These are phyloP conservation scores for Drosophila suboccidentalis DNA, from an alignment of 2,888 invertebrate genomes.

Conservation along the genomic window DNA sequence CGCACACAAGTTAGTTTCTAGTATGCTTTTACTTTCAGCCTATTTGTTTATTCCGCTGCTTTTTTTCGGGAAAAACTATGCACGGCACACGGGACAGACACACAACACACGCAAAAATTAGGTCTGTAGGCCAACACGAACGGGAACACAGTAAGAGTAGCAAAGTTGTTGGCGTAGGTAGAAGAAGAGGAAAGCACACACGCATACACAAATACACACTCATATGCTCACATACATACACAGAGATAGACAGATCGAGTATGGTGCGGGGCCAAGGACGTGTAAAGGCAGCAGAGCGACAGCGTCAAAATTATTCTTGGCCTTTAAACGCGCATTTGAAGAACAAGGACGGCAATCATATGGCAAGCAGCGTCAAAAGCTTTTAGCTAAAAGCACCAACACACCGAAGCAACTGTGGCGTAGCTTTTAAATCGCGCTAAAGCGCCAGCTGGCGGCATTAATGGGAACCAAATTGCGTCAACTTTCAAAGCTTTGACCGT, in stretches of 20 bases:
- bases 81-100: slow-evolving; percentile 65
- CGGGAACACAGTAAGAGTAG: slow-evolving; percentile 79
- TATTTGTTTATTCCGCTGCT: slow-evolving; percentile 61
- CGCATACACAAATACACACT: slow-evolving; percentile 35
- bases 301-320: slow-evolving; percentile 81
- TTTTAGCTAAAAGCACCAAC: slow-evolving; percentile 66
- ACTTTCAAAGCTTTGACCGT: slow-evolving; percentile 16
- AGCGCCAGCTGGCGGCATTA: slow-evolving; percentile 35
- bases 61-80: slow-evolving; percentile 78
- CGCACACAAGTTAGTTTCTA: slow-evolving; percentile 37
- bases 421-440: slow-evolving; percentile 9
- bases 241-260: slow-evolving; percentile 36
- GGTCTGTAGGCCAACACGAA: slow-evolving; percentile 81
- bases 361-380: slow-evolving; percentile 55
- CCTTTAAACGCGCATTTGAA: slow-evolving; percentile 84
- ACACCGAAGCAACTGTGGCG: slow-evolving; percentile 37
- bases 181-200: slow-evolving; percentile 73
- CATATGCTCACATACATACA: slow-evolving; percentile 16
- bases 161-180: slow-evolving; percentile 81
- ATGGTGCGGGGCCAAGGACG: slow-evolving; percentile 63
- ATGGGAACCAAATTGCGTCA: slow-evolving; percentile 14
- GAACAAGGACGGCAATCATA: slow-evolving; percentile 85
- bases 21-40: slow-evolving; percentile 52
- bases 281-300: slow-evolving; percentile 52
- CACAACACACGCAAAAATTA: slow-evolving; percentile 76